Conservation (phyloP, 1,140 invertebrate genomes). For the Drosophila kanapiae region DNA sequence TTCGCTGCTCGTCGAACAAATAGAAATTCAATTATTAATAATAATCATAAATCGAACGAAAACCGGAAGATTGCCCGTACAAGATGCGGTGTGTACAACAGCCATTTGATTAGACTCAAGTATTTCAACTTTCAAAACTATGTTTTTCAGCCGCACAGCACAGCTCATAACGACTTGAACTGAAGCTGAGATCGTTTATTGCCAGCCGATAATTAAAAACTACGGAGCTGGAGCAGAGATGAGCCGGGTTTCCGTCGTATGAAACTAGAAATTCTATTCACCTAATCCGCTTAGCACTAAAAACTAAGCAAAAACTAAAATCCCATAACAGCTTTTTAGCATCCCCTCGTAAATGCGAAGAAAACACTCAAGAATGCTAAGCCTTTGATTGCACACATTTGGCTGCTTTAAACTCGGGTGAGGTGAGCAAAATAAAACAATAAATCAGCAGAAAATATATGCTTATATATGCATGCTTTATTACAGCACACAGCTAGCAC, state of each 20-base stretch:
- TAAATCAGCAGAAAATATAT: constrained; percentile 13
- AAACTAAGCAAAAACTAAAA: constrained; percentile 19
- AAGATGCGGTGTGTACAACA: constrained; percentile 39
- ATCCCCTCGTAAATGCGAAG: constrained; percentile 35
- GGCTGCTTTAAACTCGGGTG: constrained; percentile 16
- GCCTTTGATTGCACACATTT: constrained; percentile 61
- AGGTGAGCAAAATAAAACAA: constrained; percentile 7
- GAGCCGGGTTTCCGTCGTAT: constrained; percentile 27
- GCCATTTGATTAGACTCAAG: constrained; percentile 66
- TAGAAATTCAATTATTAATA: constrained; percentile 69
- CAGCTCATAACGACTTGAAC: constrained; percentile 54
- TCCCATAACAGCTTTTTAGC: constrained; percentile 38
- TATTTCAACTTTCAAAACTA: constrained; percentile 80
- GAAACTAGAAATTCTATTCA: constrained; percentile 38
- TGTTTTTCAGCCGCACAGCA: constrained; percentile 24
- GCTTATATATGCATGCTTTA: constrained; percentile 12
- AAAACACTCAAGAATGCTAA: constrained; percentile 38
- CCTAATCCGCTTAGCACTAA: constrained; percentile 30
- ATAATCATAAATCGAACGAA: constrained; percentile 67
- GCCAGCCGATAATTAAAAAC: constrained; percentile 58
- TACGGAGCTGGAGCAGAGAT: constrained; percentile 39
- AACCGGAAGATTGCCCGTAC: constrained; percentile 71
- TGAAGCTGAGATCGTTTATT: constrained; percentile 54
- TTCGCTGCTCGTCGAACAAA: constrained; percentile 62
- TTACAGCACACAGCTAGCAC: constrained; percentile 3